Base-by-base conservation (phyloP, 2,797 vertebrate species). In the Podarcis lilfordi region DNA sequence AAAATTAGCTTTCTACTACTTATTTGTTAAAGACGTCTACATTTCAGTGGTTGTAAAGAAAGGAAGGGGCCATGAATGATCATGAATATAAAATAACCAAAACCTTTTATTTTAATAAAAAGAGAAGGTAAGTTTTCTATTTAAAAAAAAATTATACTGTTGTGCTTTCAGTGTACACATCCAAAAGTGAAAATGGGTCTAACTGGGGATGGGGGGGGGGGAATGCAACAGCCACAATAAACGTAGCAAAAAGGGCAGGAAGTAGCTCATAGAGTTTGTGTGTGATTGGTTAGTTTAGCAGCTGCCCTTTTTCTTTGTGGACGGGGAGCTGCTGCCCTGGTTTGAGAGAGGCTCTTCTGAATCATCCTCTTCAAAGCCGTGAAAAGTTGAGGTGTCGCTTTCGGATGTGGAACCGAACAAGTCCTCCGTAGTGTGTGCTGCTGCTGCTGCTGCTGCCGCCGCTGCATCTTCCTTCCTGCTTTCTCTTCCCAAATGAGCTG, bases 311-410 rank as follows among this genome's bases (percentile, higher is more conserved):
- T 97, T 98, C 97, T 98, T 98, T 98, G 97, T 97, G 96, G 95
- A 97, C 93, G 96, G 97, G 89, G 98, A 97, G 94, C 97, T 97
- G 96, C 97, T 97, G 90, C 98, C 98, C 97, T 96, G 95, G 93
- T 98, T 98, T 61, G 97, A 97, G 94, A 98, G 97, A 91, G 98
- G 97, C 95, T 98, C 98, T 94, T 98, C 98, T 94, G 98, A 97
- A 95, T 99, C 98, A 50, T 99, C 99, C 86, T 99, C 99, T 92
- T 99, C 99, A 95, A 99, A 99, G 96, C 99, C 99, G 90, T 99
- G 98, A 97, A 99, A 99, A 96, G 98, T 99, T 96, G 99, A 99
- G 83, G 98, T 98, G 97, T 99, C 99, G 96, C 99, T 99, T 97
- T 99, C 99, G 75, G 99, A 99, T 81, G 98, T 98, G 97, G 98